A percentile compares a stretch with the other conserved stretches of the same genome.
These are phyloP conservation scores for Drosophila suzukii DNA, from an alignment of 1,140 invertebrate species.

Conservation along the genomic window DNA sequence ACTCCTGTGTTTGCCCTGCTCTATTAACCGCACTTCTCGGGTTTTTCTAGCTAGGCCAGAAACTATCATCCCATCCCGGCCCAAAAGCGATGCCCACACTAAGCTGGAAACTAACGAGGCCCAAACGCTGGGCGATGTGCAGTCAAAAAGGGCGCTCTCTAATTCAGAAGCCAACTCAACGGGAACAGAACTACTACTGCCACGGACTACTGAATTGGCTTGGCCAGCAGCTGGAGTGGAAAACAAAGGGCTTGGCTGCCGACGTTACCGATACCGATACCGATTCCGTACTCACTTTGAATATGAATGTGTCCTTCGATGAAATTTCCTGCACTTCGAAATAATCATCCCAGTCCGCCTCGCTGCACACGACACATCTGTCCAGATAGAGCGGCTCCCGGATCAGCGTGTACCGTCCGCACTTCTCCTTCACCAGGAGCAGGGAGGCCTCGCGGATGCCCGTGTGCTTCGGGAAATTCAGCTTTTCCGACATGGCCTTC, in stretches of 20 bases:
- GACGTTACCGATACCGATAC: background rate
- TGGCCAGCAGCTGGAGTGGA: conserved; percentile 47
- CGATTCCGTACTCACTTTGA: conserved; percentile 90
- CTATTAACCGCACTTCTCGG: conserved; percentile 57
- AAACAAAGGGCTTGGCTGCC: conserved; percentile 37
- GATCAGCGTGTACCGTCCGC: conserved; percentile 93
- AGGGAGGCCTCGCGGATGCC: conserved; percentile 94
- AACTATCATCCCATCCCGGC: conserved; percentile 28
- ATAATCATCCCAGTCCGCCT: conserved; percentile 95
- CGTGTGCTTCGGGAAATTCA: conserved; percentile 86
- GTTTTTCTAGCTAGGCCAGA: background rate
- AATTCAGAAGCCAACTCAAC: conserved; percentile 79
- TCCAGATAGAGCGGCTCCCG: conserved; percentile 95
- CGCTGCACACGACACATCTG: conserved; percentile 94
- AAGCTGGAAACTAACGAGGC: conserved; percentile 70
- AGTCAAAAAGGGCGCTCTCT: conserved; percentile 69
- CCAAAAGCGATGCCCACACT: background rate
- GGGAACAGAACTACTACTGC: conserved; percentile 46
- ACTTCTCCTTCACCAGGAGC: conserved; percentile 95
- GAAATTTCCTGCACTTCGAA: conserved; percentile 97
- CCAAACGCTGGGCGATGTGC: conserved; percentile 71
- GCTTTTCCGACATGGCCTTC: conserved; percentile 83
- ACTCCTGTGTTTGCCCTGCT: conserved; percentile 57
- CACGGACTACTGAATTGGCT: conserved; percentile 19
- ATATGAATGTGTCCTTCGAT: conserved; percentile 96